Evolutionary conservation across 2,113 vertebrate genomes (phyloP).

Genomic region (Willisornis vidua): DNA sequence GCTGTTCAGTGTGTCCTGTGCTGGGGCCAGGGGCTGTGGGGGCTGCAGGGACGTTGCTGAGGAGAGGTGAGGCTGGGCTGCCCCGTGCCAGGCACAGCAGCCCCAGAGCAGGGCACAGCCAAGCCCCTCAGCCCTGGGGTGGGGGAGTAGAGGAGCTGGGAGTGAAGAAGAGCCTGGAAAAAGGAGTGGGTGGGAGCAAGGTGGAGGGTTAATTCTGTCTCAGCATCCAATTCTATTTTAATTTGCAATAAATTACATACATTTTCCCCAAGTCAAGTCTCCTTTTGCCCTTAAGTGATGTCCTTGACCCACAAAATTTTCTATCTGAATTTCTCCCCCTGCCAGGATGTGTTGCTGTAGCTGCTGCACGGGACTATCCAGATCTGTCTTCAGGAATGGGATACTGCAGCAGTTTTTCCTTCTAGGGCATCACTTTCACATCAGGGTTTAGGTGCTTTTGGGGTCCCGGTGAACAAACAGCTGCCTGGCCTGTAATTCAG

Average conservation of each 20-base stretch:
- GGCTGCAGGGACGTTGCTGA: accelerated
- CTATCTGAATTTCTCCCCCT: background rate
- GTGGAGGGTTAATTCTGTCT: background rate
- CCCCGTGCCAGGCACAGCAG: no score
- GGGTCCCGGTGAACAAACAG: background rate
- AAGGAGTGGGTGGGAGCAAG: background rate
- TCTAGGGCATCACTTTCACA: background rate
- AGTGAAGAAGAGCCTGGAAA: background rate
- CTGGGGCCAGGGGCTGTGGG: accelerated
- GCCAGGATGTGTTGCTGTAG: background rate
- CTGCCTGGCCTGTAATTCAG: background rate
- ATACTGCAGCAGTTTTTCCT: background rate
- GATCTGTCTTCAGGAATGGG: background rate
- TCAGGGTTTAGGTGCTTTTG: background rate
- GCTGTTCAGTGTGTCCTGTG: background rate
- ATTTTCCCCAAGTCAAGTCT: background rate
- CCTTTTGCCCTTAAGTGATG: background rate
- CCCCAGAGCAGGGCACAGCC: background rate
- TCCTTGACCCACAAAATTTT: background rate
- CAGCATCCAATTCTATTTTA: background rate
- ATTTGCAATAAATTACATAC: background rate
- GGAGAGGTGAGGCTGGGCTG: background rate
- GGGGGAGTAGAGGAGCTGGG: accelerated
- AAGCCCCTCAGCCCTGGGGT: accelerated
- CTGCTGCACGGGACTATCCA: background rate